Base-by-base conservation (phyloP, 2,888 invertebrate species). In the Helobdella robusta region DNA sequence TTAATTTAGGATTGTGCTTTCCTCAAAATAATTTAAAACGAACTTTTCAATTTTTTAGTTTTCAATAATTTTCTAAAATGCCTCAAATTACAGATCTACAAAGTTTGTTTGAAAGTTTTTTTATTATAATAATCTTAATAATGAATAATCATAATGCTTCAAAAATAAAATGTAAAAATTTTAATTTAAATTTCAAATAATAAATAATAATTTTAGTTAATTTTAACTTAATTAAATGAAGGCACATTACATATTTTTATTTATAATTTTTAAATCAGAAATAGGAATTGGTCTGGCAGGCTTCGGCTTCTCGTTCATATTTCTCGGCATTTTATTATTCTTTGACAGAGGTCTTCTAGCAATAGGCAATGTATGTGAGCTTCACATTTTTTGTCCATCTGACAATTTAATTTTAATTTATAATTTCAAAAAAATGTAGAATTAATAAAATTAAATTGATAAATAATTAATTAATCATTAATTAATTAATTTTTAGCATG, bases 261-360 rank as follows among this genome's bases (percentile, higher is more conserved):
- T 30, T 56, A 15, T 56, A 56, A 30, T 30, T 56, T 56, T 30
- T 30, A 25, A 25, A 30, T 2, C 28, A 82, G 82, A 97, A 83
- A 97, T 98, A 76, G 98, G 97, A 23, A 91, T 97, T 48, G 97
- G 95, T 23, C 83, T 98, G 61, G 90, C 94, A 4, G 92, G 91
- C 3, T 95, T 98, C 81, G 97, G 97, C 6, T 73, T 79, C 40
- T 86, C 94, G 73, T 97, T 98, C 80, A 84, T 98, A 5, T 91
- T 97, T 75, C 84, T 98, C 6, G 97, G 97, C 67, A 87, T 95
- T 46, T 75, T 98, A 58, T 82, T 98, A 67, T 82, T 98, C 65
- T 95, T 98, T 79, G 98, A 98, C 81, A 93, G 92, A 81, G 97
- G 97, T 63, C 83, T 98, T 66, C 82, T 98, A 66, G 97, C 97